These are phyloP conservation scores for Drosophila pandora DNA, from an alignment of 1,140 invertebrate species.

Conservation along the genomic window DNA sequence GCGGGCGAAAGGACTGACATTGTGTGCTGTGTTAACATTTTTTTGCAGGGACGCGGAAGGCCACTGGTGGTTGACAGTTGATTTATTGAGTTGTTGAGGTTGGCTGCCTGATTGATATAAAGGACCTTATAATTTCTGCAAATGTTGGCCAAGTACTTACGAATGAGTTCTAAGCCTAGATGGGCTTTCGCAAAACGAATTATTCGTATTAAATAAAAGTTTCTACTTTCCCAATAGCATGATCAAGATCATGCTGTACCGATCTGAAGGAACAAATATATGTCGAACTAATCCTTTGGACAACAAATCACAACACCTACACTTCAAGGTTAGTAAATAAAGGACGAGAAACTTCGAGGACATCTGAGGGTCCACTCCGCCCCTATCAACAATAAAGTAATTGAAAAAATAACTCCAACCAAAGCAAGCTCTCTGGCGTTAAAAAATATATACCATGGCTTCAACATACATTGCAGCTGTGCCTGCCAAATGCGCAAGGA, in stretches of 20 bases:
- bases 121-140: background rate
- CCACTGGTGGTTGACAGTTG: constrained; percentile 44
- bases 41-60: constrained; percentile 21
- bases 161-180: no score
- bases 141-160: background rate
- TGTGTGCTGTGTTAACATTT: constrained; percentile 39
- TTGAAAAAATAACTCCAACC: constrained; percentile 70
- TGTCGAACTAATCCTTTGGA: constrained; percentile 24
- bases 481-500: constrained; percentile 57
- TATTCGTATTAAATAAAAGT: no score
- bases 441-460: constrained; percentile 53
- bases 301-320: constrained; percentile 65
- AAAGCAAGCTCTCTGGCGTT: constrained; percentile 26
- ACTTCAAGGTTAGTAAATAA: constrained; percentile 51
- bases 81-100: constrained; percentile 66
- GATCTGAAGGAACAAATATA: constrained; percentile 14
- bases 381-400: constrained; percentile 64
- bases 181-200: no score
- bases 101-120: constrained; percentile 8
- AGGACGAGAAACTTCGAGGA: background rate
- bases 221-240: no score
- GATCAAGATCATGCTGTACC: no score
- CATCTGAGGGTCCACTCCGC: background rate
- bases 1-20: constrained; percentile 45
- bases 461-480: constrained; percentile 49